Percentiles rank a stretch among this genome's conserved stretches.
Evolutionary conservation across 2,113 vertebrate species (phyloP).

Genomic region (Chaetodon auriga): DNA sequence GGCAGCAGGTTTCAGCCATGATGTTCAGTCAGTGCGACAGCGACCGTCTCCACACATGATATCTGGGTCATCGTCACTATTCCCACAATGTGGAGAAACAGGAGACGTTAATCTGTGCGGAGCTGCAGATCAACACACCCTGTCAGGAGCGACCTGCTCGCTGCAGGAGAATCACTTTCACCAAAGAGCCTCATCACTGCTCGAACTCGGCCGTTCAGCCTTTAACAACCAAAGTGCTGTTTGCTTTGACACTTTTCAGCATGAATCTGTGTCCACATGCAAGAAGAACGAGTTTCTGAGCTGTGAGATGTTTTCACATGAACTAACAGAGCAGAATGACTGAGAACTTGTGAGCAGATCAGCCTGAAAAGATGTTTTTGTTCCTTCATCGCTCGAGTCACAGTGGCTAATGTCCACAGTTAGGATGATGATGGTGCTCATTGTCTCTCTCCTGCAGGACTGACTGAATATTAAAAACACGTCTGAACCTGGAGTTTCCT

Average conservation of each 20-base stretch:
- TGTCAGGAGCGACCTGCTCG: neutral
- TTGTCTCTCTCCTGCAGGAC: neutral
- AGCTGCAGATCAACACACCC: neutral
- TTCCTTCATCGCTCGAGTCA: too few species aligned
- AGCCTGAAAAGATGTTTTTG: too few species aligned
- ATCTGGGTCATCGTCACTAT: conserved; percentile 39
- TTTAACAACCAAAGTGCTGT: neutral
- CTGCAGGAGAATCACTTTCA: neutral
- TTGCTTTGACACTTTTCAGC: neutral
- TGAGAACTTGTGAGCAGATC: too few species aligned
- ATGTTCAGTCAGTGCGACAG: neutral
- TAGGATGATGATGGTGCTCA: too few species aligned
- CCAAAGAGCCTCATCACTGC: neutral
- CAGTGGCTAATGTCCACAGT: too few species aligned
- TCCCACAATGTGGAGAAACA: conserved; percentile 35
- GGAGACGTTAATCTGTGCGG: conserved; percentile 10
- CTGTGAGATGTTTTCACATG: too few species aligned
- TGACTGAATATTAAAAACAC: neutral
- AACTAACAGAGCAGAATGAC: too few species aligned
- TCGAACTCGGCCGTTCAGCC: neutral
- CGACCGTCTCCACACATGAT: neutral
- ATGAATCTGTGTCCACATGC: neutral
- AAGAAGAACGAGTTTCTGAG: neutral
- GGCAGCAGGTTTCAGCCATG: neutral
- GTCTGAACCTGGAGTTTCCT: neutral